phyloP scores from a whole-genome alignment of 2,113 vertebrate genomes.

The Pyxicephalus adspersus region DNA sequence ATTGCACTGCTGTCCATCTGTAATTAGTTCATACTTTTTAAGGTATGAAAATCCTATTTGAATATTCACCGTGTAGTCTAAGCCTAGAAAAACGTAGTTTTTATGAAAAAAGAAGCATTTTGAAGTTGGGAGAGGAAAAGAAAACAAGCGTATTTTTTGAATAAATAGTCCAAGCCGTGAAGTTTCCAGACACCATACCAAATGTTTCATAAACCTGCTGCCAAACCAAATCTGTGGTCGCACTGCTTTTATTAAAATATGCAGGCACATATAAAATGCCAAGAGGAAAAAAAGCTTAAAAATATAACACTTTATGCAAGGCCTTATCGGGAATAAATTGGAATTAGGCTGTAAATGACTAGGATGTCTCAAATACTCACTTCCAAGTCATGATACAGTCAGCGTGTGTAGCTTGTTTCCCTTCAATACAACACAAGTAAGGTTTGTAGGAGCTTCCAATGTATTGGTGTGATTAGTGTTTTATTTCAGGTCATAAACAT shows the following conservation, averaged over 20 bases:
- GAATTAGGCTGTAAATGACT: slow-evolving; percentile 14
- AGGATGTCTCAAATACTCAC: slow-evolving; percentile 9
- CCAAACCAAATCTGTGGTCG: slow-evolving; percentile 50
- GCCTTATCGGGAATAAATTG: slow-evolving; percentile 27
- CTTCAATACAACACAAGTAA: slow-evolving; percentile 42
- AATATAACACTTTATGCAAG: slow-evolving; percentile 37
- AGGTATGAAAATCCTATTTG: too few relatives aligned
- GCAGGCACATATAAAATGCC: slow-evolving; percentile 50
- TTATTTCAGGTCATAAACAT: slow-evolving; percentile 54
- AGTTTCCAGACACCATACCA: slow-evolving; percentile 47
- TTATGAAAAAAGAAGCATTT: slow-evolving; percentile 30
- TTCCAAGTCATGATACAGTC: not conserved
- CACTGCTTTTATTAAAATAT: slow-evolving; percentile 48
- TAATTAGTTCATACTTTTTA: too few relatives aligned
- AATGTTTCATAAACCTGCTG: slow-evolving; percentile 34
- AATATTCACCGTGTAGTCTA: not conserved
- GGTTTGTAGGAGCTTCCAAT: slow-evolving; percentile 45
- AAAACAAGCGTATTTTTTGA: slow-evolving; percentile 51
- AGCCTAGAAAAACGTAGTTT: slow-evolving; percentile 24
- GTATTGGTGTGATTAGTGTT: slow-evolving; percentile 37
- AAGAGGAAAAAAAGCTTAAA: not conserved
- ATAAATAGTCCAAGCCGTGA: slow-evolving; percentile 46
- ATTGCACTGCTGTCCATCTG: too few relatives aligned
- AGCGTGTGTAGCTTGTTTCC: not conserved
- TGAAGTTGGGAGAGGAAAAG: slow-evolving; percentile 43